Evolutionary conservation across 2,888 invertebrate genomes (phyloP).

Genomic region (Venusia cambrica): DNA sequence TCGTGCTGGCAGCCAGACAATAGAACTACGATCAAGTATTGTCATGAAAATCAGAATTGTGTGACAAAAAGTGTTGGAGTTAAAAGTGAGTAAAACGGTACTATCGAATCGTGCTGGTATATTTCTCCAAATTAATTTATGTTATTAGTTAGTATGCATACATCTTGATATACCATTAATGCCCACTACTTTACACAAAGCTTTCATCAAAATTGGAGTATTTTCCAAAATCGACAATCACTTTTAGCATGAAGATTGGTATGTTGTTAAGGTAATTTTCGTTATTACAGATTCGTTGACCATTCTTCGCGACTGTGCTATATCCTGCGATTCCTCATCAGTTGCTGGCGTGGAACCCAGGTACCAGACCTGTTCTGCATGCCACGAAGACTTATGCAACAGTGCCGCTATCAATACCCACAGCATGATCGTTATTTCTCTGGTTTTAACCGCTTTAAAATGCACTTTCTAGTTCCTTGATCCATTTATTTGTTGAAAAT

Average conservation of each 20-base stretch:
- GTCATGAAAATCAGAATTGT: constrained; percentile 51
- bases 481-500: no score
- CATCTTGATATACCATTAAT: no score
- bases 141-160: no score
- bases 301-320: constrained; percentile 57
- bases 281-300: constrained; percentile 46
- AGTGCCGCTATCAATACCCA: constrained; percentile 40
- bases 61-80: constrained; percentile 49
- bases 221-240: no score
- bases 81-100: constrained; percentile 35
- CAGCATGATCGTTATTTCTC: constrained; percentile 31
- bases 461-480: constrained; percentile 18
- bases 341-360: constrained; percentile 34
- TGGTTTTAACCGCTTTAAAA: constrained; percentile 17
- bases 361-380: constrained; percentile 53
- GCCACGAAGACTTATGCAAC: constrained; percentile 59
- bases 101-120: background rate
- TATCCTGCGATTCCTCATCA: constrained; percentile 41
- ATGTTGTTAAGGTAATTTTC: no score
- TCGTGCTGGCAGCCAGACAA: constrained; percentile 53
- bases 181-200: no score
- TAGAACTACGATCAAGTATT: constrained; percentile 61
- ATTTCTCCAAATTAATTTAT: no score
- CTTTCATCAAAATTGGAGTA: no score
- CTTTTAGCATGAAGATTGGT: no score